Evolutionary conservation across 2,888 invertebrate genomes (phyloP), one percentile per base, ranked within the genome.

Genomic region (Agrochola circellaris): DNA sequence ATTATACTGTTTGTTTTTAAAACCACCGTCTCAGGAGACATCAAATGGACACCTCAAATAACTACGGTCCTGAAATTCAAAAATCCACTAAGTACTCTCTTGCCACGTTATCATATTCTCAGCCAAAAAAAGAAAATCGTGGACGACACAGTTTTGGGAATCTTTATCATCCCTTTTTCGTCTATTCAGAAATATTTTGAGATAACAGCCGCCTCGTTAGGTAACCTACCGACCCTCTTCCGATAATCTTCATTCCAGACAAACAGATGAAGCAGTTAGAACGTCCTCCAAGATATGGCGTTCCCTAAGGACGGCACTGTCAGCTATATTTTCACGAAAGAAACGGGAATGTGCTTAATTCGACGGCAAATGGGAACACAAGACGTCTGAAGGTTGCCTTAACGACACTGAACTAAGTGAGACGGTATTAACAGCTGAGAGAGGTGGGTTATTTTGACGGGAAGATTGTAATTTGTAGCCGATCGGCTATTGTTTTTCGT

Each of bases 301-400:
- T 60, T 89, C 88, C 86, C 86, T 62, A 76, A 85, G 81, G 89
- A 84, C 65, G 17, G 71, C 61, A 69, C 77, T 82, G 73, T 76
- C 73, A 77, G 82, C 85, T 84, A 82, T 86, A 87, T 88, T 83
- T 88, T 81, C 38, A 58, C 56, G 73, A 84, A 85, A 87, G 83
- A 83, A 84, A 83, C 73, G 80, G 70, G 69, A 87, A 84, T 86
- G 82, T 84, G 71, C 79, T 86, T 89, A 89, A 90, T 88, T 87
- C 66, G 81, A 77, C 81, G 65, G 80, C 81, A 76, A 90, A 89
- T 87, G 85, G 80, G 83, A 69, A 88, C 61, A 87, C 82, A 83
- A 78, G 83, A 87, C 70, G 82, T 82, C 82, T 85, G 83, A 79
- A 75, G 73, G 79, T 73, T 68, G 74, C 48, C 42, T 42, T 78